Evolutionary conservation across 2,797 vertebrate species (phyloP), one percentile per base, ranked within the genome.

Genomic region (Pempheris klunzingeri): DNA sequence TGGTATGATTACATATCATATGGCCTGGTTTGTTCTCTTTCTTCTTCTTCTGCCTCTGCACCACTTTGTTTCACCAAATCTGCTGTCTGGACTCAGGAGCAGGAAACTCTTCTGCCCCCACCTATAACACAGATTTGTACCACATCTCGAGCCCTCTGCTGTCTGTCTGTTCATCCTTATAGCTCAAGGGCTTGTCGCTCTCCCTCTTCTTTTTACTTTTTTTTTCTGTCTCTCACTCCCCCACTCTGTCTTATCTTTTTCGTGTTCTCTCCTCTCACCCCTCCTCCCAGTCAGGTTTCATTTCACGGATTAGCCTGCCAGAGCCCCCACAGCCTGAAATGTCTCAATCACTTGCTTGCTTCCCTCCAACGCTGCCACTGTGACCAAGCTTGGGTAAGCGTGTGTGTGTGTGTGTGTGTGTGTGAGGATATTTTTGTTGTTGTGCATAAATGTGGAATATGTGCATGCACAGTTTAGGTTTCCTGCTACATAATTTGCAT

Each of bases 251-350:
- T 92, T 91, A 92, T 91, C 90, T 90, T 83, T 32, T 65, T 64
- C 74, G 13, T 91, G 90, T 88, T 85, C 86, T 83, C 82, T 83
- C 71, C 88, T 82, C 86, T 87, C 87, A 79, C 86, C 83, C 88
- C 82, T 87, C 87, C 91, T 92, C 88, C 82, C 70, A 92, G 88
- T 91, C 81, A 87, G 92, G 90, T 93, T 92, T 94, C 89, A 93
- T 94, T 93, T 93, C 92, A 93, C 85, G 85, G 92, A 94, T 94
- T 94, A 94, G 84, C 82, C 90, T 85, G 85, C 87, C 85, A 70
- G 77, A 85, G 90, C 91, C 88, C 89, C 88, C 87, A 84, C 90
- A 92, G 90, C 78, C 86, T 90, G 87, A 86, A 88, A 94, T 52
- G 87, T 93, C 92, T 94, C 92, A 91, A 94, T 94, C 89, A 87